These are phyloP conservation scores for Atta colombica DNA, from an alignment of 1,140 invertebrate genomes.

Conservation along the genomic window DNA sequence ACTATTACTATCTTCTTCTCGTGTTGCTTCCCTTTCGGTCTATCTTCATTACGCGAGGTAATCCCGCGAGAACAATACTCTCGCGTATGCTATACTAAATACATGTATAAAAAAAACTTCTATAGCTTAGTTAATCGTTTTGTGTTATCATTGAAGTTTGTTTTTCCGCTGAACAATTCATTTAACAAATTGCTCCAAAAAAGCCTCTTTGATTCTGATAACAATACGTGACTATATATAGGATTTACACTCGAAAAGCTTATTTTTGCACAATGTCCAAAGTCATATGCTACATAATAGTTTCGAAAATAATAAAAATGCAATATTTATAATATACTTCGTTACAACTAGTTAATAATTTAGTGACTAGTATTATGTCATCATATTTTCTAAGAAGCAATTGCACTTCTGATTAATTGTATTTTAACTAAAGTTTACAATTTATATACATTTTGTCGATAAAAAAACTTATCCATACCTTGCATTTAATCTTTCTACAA, in stretches of 20 bases:
- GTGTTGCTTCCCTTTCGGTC: constrained; percentile 8
- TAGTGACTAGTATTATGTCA: not conserved
- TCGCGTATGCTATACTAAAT: constrained; percentile 21
- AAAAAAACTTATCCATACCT: not conserved
- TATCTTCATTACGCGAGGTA: constrained; percentile 44
- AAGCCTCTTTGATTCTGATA: constrained; percentile 39
- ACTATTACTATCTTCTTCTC: not conserved
- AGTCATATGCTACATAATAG: not conserved
- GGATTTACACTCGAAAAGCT: not conserved
- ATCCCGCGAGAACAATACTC: constrained; percentile 35
- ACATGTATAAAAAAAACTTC: constrained; percentile 14
- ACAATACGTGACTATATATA: not conserved
- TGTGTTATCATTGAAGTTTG: constrained; percentile 19
- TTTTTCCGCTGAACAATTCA: constrained; percentile 25
- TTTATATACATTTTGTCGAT: not conserved
- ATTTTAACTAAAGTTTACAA: not conserved
- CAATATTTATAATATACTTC: not conserved
- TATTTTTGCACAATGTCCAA: not conserved
- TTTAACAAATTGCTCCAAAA: constrained; percentile 17
- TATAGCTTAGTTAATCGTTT: constrained; percentile 18
- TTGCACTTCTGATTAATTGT: not conserved
- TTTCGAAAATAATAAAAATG: constrained; percentile 9
- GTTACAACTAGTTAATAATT: not conserved
- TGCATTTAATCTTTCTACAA: not conserved
- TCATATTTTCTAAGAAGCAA: not conserved